phyloP scores from a whole-genome alignment of 2,888 invertebrate species.

The Ormyrus pomaceus region DNA sequence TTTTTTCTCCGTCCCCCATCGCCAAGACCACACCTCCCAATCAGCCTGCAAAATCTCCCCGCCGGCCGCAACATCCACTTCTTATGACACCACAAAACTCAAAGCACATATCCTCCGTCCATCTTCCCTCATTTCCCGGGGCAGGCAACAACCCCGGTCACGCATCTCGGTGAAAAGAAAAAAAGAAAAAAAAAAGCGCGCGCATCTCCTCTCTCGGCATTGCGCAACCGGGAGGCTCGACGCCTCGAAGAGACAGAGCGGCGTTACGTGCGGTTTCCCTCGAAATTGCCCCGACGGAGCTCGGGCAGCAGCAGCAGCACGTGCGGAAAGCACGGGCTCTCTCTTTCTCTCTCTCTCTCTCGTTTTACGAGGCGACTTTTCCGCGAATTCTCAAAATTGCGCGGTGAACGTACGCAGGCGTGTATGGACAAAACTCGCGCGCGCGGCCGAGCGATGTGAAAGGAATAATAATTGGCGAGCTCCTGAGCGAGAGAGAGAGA shows the following conservation, averaged over 20 bases:
- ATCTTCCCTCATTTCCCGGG: too few species aligned
- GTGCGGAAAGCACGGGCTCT: conserved; percentile 23
- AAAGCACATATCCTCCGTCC: too few species aligned
- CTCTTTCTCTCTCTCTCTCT: conserved; percentile 1
- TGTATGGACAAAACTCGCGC: conserved; percentile 47
- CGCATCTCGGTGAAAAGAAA: too few species aligned
- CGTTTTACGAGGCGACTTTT: conserved; percentile 56
- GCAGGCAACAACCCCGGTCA: too few species aligned
- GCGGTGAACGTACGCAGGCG: conserved; percentile 11
- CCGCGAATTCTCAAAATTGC: conserved; percentile 58
- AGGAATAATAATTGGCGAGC: conserved; percentile 57
- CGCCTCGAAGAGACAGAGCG: conserved; percentile 27
- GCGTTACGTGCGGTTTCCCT: conserved; percentile 70
- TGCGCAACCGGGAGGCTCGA: too few species aligned
- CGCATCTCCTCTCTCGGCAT: neutral
- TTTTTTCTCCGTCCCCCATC: too few species aligned
- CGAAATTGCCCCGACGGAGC: conserved; percentile 67
- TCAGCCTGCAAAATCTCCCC: too few species aligned
- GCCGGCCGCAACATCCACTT: too few species aligned
- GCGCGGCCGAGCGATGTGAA: conserved; percentile 45
- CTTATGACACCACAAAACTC: too few species aligned
- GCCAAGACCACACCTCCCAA: too few species aligned
- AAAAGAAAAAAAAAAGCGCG: neutral
- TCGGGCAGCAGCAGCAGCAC: neutral
- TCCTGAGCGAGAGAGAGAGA: conserved; percentile 13